phyloP scores from a whole-genome alignment of 2,113 vertebrate species.

The Echinops telfairi region DNA sequence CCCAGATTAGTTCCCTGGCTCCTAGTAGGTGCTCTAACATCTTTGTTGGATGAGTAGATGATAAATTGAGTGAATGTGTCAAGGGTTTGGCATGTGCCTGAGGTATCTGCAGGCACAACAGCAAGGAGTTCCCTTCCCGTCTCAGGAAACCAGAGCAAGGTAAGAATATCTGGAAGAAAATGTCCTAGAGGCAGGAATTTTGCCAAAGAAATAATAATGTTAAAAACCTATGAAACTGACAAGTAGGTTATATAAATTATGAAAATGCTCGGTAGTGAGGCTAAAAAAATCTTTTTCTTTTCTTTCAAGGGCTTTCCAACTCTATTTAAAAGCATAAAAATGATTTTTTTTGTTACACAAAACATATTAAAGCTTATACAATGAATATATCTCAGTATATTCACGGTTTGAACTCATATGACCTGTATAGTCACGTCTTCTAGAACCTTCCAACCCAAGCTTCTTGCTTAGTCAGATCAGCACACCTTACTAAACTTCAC shows the following conservation, averaged over 20 bases:
- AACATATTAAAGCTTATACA: neutral
- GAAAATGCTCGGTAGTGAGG: conserved; percentile 13
- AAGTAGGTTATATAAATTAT: neutral
- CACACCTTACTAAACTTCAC: neutral
- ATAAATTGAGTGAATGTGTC: neutral
- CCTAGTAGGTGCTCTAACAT: too few relatives aligned
- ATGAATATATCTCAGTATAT: neutral
- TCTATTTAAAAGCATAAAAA: neutral
- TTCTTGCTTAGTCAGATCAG: neutral
- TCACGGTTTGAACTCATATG: neutral
- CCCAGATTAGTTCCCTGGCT: neutral
- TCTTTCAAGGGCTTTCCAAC: neutral
- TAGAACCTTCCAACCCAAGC: neutral
- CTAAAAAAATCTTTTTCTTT: neutral
- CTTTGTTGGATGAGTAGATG: neutral
- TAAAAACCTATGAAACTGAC: conserved; percentile 54
- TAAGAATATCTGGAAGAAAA: conserved; percentile 21
- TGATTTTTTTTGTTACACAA: conserved; percentile 4
- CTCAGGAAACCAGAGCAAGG: neutral
- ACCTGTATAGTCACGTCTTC: neutral
- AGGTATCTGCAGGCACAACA: neutral
- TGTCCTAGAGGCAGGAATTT: conserved; percentile 2
- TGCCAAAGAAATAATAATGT: conserved; percentile 26
- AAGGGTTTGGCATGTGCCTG: neutral
- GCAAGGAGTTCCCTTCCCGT: neutral